Evolutionary conservation across 2,888 invertebrate genomes (phyloP), one percentile per base, ranked within the genome.

Genomic region (Drosophila phalerata): DNA sequence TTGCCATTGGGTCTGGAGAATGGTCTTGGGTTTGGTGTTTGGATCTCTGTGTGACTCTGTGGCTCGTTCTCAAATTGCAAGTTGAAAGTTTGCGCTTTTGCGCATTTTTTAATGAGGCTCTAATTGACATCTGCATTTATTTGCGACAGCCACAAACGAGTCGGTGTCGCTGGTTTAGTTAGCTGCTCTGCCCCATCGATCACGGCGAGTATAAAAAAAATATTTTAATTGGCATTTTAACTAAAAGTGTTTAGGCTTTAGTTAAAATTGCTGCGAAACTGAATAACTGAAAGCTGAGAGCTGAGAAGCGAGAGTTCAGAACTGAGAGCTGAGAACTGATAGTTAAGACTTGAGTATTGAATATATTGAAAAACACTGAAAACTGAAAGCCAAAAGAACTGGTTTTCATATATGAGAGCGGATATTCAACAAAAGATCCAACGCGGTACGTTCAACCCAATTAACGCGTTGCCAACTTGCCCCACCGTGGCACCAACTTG

Each of bases 181-280:
- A 34, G 34, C 30, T 28, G 48, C 28, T 48, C 48, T 47, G 32
- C 19, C 68, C 32, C 80, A 69, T 64, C 65, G 77, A 70, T 70
- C 71, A 68, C 42, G 40, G 40, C 49, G 28, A 49, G 28, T 22
- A 66, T 53, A 71, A 56, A 71, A 78, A 70, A 73, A 82, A 90
- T 90, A 91, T 91, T 91, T 91, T 91, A 91, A 91, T 91, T 91
- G 91, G 91, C 91, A 91, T 91, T 91, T 91, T 90, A 91, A 91
- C 91, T 90, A 90, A 91, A 91, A 91, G 91, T 91, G 91, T 91
- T 91, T 91, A 91, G 91, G 90, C 91, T 91, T 90, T 90, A 90
- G 90, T 88, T 90, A 91, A 91, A 91, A 91, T 91, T 90, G 91
- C 86, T 89, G 75, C 32, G 45, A 52, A 63, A 66, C 61, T 62